Evolutionary conservation across 2,888 invertebrate species (phyloP).

Genomic region (Meteorus colon): DNA sequence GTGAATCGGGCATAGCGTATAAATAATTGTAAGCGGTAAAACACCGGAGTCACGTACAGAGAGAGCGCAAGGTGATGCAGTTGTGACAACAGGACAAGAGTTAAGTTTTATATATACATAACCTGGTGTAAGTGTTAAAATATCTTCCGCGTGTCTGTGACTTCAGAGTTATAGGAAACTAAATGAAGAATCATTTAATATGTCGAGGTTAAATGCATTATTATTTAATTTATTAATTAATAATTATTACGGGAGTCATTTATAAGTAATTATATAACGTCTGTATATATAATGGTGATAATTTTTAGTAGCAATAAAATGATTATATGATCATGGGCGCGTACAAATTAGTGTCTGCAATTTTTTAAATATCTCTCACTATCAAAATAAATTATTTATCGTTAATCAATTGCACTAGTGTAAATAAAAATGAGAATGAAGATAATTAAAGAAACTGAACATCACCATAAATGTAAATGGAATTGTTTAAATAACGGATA

Average conservation of each 20-base stretch:
- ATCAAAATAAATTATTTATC: slow-evolving; percentile 5
- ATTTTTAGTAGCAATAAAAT: slow-evolving; percentile 3
- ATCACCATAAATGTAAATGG: neutral
- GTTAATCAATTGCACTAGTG: neutral
- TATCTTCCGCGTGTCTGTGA: neutral
- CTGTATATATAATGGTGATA: neutral
- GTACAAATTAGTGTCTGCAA: neutral
- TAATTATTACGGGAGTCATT: slow-evolving; percentile 5
- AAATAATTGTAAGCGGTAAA: slow-evolving; percentile 14
- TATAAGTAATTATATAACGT: slow-evolving; percentile 6
- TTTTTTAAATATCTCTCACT: neutral
- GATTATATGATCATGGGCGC: neutral
- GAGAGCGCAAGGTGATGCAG: slow-evolving; percentile 7
- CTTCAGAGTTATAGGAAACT: neutral
- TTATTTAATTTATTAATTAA: neutral
- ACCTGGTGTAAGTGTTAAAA: neutral
- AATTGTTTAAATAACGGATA: slow-evolving; percentile 11
- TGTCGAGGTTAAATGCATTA: slow-evolving; percentile 14
- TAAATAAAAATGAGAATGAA: neutral
- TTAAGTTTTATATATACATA: neutral
- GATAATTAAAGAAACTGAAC: neutral
- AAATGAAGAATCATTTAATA: neutral
- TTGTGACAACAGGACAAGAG: slow-evolving; percentile 5
- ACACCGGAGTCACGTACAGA: slow-evolving; percentile 6
- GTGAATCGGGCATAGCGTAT: neutral